Conservation (phyloP, 1,140 invertebrate genomes). For the Trialeurodes vaporariorum region DNA sequence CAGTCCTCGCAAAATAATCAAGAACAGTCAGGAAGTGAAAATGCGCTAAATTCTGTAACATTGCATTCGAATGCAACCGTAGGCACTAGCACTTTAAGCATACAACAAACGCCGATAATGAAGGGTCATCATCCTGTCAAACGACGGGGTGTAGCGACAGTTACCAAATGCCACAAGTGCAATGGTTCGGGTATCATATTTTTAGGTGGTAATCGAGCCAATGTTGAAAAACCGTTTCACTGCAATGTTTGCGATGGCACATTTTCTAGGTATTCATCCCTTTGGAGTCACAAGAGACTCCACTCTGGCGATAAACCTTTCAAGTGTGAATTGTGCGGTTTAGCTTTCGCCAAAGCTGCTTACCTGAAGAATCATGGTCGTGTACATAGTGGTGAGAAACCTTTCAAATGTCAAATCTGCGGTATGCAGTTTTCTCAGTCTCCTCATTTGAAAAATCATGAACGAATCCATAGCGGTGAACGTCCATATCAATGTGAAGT, state of each 20-base stretch:
- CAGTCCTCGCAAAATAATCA: background rate
- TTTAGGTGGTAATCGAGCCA: slow-evolving; percentile 42
- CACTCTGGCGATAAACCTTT: slow-evolving; percentile 82
- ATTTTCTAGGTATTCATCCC: slow-evolving; percentile 51
- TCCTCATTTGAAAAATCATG: slow-evolving; percentile 84
- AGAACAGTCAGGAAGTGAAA: slow-evolving; percentile 8
- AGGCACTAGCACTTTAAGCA: background rate
- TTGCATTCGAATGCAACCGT: background rate
- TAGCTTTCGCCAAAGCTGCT: slow-evolving; percentile 83
- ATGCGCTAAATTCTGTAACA: slow-evolving; percentile 9
- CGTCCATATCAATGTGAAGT: slow-evolving; percentile 84
- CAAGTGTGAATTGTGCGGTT: slow-evolving; percentile 83
- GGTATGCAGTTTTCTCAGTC: slow-evolving; percentile 80
- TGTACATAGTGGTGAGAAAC: slow-evolving; percentile 67
- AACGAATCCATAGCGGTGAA: slow-evolving; percentile 80
- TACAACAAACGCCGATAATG: slow-evolving; percentile 21
- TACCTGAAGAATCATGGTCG: slow-evolving; percentile 85
- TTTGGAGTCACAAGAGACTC: slow-evolving; percentile 74
- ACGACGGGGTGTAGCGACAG: slow-evolving; percentile 62
- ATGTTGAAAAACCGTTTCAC: slow-evolving; percentile 64
- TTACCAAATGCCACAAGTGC: slow-evolving; percentile 75
- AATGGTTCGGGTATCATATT: slow-evolving; percentile 77
- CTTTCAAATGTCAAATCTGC: slow-evolving; percentile 75
- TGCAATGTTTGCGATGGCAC: slow-evolving; percentile 69
- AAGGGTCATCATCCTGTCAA: slow-evolving; percentile 68